Evolutionary conservation across 2,113 vertebrate species (phyloP).

Genomic region (Heterotilapia buettikoferi): DNA sequence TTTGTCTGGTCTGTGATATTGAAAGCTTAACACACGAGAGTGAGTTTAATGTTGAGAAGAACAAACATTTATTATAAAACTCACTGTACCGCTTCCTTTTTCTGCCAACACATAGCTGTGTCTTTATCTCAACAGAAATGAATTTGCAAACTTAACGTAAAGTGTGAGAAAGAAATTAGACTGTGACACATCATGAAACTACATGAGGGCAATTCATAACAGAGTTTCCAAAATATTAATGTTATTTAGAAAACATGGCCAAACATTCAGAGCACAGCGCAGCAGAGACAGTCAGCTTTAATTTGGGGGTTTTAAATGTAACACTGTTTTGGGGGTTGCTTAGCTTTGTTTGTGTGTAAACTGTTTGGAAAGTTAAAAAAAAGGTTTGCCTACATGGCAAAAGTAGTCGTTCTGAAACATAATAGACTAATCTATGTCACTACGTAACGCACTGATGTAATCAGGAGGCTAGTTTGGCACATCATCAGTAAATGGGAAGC

Average conservation of each 20-base stretch:
- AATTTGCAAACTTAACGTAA: neutral
- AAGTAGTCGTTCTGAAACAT: neutral
- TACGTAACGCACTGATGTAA: neutral
- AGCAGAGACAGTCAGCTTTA: neutral
- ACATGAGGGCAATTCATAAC: neutral
- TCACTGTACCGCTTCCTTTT: neutral
- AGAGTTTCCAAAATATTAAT: neutral
- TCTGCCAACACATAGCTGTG: neutral
- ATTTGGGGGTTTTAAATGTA: neutral
- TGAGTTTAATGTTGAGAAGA: neutral
- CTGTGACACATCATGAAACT: neutral
- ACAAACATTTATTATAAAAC: neutral
- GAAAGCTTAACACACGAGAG: neutral
- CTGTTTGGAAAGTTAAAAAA: neutral
- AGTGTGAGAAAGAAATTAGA: accelerated
- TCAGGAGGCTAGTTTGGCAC: neutral
- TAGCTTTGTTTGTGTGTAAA: neutral
- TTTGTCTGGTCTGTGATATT: neutral
- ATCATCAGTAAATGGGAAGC: neutral
- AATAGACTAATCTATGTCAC: neutral
- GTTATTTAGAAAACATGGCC: neutral
- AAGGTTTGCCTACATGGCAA: neutral
- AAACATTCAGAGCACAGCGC: neutral
- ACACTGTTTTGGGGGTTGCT: neutral
- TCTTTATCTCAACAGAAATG: neutral